phyloP scores from a whole-genome alignment of 2,888 invertebrate genomes.

The Ichneumon xanthorius region DNA sequence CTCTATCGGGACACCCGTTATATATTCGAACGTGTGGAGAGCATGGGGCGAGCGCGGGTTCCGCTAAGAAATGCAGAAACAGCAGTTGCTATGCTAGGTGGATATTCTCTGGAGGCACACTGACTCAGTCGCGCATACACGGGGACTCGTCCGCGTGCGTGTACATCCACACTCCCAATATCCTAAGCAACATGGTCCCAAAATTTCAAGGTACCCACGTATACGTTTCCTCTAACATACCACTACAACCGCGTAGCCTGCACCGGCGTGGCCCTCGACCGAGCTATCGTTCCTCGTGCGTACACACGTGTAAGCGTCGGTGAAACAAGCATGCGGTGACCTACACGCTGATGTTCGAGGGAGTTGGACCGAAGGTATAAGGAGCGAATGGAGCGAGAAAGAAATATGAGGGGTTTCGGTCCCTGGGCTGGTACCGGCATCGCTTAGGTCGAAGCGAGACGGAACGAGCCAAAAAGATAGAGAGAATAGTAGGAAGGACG shows the following conservation, averaged over 20 bases:
- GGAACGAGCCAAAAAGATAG: slow-evolving; percentile 36
- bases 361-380: slow-evolving; percentile 55
- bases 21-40: slow-evolving; percentile 64
- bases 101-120: slow-evolving; percentile 74
- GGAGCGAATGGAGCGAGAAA: slow-evolving; percentile 33
- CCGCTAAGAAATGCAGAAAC: slow-evolving; percentile 83
- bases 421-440: slow-evolving; percentile 30
- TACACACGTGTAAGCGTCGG: slow-evolving; percentile 43
- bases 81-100: slow-evolving; percentile 84
- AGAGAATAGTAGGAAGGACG: slow-evolving; percentile 35
- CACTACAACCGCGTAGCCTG: slow-evolving; percentile 40
- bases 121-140: slow-evolving; percentile 45
- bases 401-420: slow-evolving; percentile 54
- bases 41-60: slow-evolving; percentile 75
- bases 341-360: slow-evolving; percentile 60
- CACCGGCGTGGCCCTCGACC: neutral
- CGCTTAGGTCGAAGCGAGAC: slow-evolving; percentile 56
- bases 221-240: slow-evolving; percentile 45
- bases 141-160: slow-evolving; percentile 37
- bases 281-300: slow-evolving; percentile 29
- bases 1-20: slow-evolving; percentile 79
- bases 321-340: slow-evolving; percentile 35
- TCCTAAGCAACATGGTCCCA: slow-evolving; percentile 59
- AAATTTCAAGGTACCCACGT: slow-evolving; percentile 62
- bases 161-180: slow-evolving; percentile 13